Evolutionary conservation across 2,797 vertebrate genomes (phyloP).

Genomic region (Chaunax sp.): DNA sequence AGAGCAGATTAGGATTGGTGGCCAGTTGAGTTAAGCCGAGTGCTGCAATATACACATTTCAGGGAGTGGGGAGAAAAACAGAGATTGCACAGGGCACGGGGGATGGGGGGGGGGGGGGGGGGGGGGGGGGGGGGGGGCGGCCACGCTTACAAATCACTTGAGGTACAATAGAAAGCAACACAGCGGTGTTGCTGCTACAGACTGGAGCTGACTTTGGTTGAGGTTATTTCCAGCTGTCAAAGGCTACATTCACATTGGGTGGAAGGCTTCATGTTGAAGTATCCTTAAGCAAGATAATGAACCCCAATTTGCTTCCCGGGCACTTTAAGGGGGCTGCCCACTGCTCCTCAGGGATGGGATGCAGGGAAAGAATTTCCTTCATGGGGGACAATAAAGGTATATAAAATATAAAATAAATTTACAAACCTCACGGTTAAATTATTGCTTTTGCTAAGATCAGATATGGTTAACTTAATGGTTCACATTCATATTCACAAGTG

Average conservation of each 20-base stretch:
- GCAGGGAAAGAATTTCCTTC: too few species aligned
- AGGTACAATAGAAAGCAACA: conserved; percentile 25
- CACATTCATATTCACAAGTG: too few species aligned
- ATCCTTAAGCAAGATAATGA: too few species aligned
- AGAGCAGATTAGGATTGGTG: conserved; percentile 68
- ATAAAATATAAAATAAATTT: too few species aligned
- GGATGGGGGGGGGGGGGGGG: background rate
- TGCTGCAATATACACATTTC: conserved; percentile 51
- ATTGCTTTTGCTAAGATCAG: too few species aligned
- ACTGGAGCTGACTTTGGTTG: conserved; percentile 21
- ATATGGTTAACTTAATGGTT: too few species aligned
- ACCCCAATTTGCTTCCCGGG: too few species aligned
- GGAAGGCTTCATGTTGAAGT: too few species aligned
- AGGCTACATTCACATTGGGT: background rate
- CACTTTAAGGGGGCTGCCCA: too few species aligned
- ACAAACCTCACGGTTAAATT: too few species aligned
- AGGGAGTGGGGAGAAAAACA: conserved; percentile 37
- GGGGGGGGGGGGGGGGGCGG: background rate
- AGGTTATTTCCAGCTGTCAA: conserved; percentile 39
- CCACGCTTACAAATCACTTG: conserved; percentile 24
- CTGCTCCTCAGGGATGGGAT: too few species aligned
- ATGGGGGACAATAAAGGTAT: too few species aligned
- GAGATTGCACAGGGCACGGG: background rate
- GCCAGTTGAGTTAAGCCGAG: conserved; percentile 61
- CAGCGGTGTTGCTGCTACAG: conserved; percentile 26